Evolutionary conservation across 2,797 vertebrate genomes (phyloP), one percentile per base, ranked within the genome.

Genomic region (Sebastes matsubarae): DNA sequence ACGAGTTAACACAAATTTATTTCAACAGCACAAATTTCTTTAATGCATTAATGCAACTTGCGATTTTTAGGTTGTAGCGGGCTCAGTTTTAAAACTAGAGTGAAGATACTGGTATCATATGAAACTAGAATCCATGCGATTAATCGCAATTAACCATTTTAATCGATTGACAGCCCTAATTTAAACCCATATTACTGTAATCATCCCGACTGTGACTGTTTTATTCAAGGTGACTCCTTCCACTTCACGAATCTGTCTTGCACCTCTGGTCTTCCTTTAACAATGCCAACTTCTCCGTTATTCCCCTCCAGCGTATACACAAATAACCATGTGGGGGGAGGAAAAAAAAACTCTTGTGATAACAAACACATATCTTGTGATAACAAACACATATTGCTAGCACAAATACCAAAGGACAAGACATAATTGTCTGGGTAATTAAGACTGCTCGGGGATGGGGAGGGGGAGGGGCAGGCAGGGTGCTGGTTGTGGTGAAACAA

Each of bases 401-500:
- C 29, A 76, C n/a, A 54, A 72, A 66, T 25, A 75, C 67, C 46
- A 83, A 38, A 60, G 58, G 38, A 79, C 36, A 74, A 77, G 54
- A 75, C 32, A 72, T 54, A 11, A 60, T 64, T 66, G 78, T 54
- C 66, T 68, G n/a, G 58, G 22, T 68, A 75, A 76, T 55, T 32
- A 14, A 64, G 60, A 72, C 78, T 73, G 65, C 11, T n/a, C 7
- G 8, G n/a, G 38, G 6, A 46, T 1, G 14, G 16, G 16, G 42
- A 30, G 7, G 25, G 65, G 18, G 42, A 64, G 13, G 50, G 66
- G 34, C 71, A 78, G 72, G 82, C 81, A 80, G 55, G 67, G 75
- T 80, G 67, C 24, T 72, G 77, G 79, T 75, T 84, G 78, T 64
- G 64, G 77, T 80, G 65, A 83, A 79, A 87, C 64, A 80, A 87